Base-by-base conservation (phyloP, 2,113 vertebrate genomes). In the Sialia sialis region DNA sequence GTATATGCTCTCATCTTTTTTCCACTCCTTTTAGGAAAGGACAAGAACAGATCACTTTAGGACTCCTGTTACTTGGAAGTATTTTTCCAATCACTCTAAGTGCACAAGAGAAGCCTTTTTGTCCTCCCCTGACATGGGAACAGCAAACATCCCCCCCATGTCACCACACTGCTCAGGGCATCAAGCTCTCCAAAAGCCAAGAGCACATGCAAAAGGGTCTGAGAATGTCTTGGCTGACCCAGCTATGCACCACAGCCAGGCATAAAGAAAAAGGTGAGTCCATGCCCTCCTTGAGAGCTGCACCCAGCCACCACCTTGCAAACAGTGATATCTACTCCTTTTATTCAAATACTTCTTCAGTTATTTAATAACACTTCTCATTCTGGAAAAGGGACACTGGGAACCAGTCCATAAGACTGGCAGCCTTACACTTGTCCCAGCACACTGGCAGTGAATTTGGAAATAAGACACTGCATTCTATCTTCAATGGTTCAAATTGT, bases 71-170 rank as follows among this genome's bases (percentile, higher is more conserved):
- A 63, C n/a, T 26, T 34, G 48, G 7, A 67, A 9, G 8, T 54
- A 25, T 66, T 93, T 91, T 82, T 27, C 26, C 32, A 62, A 5
- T 16, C 4, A 13, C 16, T 69, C 11, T 3, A 5, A 55, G 11
- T 4, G 6, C 9, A 32, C 16, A 43, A 77, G 15, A 17, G 9
- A 74, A 77, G 16, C 4, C 62, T 82, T n/a, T 29, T 70, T 59
- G 22, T 46, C 62, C 26, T 51, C 19, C 41, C 27, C 6, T 7
- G 16, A 9, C 15, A 25, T 0, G 3, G 19, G 46, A 69, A 20
- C 9, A 23, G 38, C 16, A 69, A 51, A 38, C 8, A 39, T 19
- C 16, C 21, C 16, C 7, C 8, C 7, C 3, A 3, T 0, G 0
- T 20, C 27, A 49, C 55, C 4, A 4, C 8, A 15, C 27, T 36